A percentile compares a stretch with the other conserved stretches of the same genome.
Evolutionary conservation across 2,113 vertebrate genomes (phyloP).

Genomic region (Leptodactylus fuscus): DNA sequence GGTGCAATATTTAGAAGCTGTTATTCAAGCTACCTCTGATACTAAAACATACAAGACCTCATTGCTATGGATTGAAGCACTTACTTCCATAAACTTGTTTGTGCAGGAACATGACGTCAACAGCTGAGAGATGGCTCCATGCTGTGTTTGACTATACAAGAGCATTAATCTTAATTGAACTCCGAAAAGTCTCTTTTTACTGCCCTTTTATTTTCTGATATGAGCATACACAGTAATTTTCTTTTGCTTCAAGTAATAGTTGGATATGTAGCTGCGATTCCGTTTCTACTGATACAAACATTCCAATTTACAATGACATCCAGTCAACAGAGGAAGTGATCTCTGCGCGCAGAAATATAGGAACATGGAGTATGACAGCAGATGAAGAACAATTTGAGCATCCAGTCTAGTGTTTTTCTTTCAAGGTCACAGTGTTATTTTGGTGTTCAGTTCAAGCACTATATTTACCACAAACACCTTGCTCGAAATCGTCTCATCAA

Average conservation of each 20-base stretch:
- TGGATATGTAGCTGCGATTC: slow-evolving; percentile 9
- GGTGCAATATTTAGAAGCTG: neutral
- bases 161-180: slow-evolving; percentile 25
- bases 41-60: neutral
- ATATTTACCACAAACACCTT: slow-evolving; percentile 40
- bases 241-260: slow-evolving; percentile 32
- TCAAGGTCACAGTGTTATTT: slow-evolving; percentile 46
- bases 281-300: slow-evolving; percentile 28
- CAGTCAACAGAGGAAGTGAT: slow-evolving; percentile 34
- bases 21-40: neutral
- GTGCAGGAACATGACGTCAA: neutral
- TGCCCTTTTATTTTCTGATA: slow-evolving; percentile 36
- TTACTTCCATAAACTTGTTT: neutral
- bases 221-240: slow-evolving; percentile 33
- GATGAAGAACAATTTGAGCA: slow-evolving; percentile 42
- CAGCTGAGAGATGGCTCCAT: neutral
- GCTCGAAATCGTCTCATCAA: slow-evolving; percentile 20
- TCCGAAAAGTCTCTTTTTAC: neutral
- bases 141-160: neutral
- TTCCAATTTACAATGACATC: slow-evolving; percentile 48
- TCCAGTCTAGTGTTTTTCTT: slow-evolving; percentile 41
- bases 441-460: slow-evolving; percentile 46
- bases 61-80: neutral
- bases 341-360: neutral
- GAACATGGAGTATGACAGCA: slow-evolving; percentile 31